These are phyloP conservation scores for Sebastes paucispinis DNA, from an alignment of 2,797 vertebrate genomes.

Conservation along the genomic window DNA sequence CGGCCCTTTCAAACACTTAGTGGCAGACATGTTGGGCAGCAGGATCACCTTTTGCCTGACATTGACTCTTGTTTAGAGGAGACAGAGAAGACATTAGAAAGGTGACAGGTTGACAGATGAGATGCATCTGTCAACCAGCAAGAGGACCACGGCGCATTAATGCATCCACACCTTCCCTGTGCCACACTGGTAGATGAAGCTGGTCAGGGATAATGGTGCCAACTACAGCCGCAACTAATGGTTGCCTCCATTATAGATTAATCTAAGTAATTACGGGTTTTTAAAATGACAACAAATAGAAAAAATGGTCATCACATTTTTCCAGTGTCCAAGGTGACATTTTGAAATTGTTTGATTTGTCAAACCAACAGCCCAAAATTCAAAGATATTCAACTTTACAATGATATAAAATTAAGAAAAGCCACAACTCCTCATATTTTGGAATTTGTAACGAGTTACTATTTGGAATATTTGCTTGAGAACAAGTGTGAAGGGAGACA, in stretches of 20 bases:
- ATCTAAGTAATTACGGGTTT: background rate
- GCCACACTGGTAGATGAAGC: background rate
- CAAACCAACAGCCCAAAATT: background rate
- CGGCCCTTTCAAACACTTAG: slow-evolving; percentile 79
- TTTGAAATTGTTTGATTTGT: background rate
- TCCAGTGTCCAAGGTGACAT: background rate
- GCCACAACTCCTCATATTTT: background rate
- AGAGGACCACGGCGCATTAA: slow-evolving; percentile 11
- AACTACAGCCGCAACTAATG: background rate
- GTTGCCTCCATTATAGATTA: background rate
- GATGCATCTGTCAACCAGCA: slow-evolving; percentile 59
- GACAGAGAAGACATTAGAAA: slow-evolving; percentile 60
- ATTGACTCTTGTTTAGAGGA: slow-evolving; percentile 74
- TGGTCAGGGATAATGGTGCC: background rate
- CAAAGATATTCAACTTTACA: background rate
- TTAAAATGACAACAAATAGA: background rate
- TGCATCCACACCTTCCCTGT: background rate
- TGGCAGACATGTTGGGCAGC: slow-evolving; percentile 80
- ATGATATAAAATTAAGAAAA: background rate
- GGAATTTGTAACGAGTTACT: fast-evolving
- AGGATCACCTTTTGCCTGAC: slow-evolving; percentile 67
- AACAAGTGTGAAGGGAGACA: background rate
- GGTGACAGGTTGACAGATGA: slow-evolving; percentile 63
- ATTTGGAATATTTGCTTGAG: too few relatives aligned
- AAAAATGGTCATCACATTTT: background rate